Conservation (phyloP, 1,140 invertebrate genomes). For the Drosophila nasuta region DNA sequence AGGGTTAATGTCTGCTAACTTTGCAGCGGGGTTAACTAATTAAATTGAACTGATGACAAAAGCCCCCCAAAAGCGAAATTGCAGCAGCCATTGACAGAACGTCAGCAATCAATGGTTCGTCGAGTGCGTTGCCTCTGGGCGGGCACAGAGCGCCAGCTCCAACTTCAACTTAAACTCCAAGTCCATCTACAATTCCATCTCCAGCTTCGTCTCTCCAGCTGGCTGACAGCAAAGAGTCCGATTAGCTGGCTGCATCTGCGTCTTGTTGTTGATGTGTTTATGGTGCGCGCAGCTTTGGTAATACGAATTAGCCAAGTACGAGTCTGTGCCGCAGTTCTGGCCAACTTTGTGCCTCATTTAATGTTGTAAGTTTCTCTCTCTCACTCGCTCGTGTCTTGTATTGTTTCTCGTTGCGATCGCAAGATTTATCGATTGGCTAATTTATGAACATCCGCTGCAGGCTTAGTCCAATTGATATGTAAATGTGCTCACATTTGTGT, state of each 20-base stretch:
- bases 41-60: slow-evolving; percentile 70
- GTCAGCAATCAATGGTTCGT: slow-evolving; percentile 27
- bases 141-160: slow-evolving; percentile 14
- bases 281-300: slow-evolving; percentile 51
- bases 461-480: slow-evolving; percentile 74
- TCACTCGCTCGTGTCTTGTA: slow-evolving; percentile 15
- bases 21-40: not conserved
- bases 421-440: slow-evolving; percentile 84
- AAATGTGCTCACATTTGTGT: slow-evolving; percentile 83
- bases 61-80: slow-evolving; percentile 79
- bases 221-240: slow-evolving; percentile 57
- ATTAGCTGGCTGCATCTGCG: slow-evolving; percentile 40
- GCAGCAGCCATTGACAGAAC: slow-evolving; percentile 31
- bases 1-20: not conserved
- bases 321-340: slow-evolving; percentile 10
- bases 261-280: slow-evolving; percentile 70
- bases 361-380: slow-evolving; percentile 58
- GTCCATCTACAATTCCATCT: not conserved
- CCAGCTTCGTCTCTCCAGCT: slow-evolving; percentile 5
- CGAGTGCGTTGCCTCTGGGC: slow-evolving; percentile 23
- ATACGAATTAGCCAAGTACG: slow-evolving; percentile 57
- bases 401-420: slow-evolving; percentile 51
- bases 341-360: slow-evolving; percentile 49
- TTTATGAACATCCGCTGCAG: slow-evolving; percentile 84
- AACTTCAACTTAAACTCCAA: not conserved